Conservation (phyloP, 2,113 vertebrate species). For the Tricholaema leucomelas region DNA sequence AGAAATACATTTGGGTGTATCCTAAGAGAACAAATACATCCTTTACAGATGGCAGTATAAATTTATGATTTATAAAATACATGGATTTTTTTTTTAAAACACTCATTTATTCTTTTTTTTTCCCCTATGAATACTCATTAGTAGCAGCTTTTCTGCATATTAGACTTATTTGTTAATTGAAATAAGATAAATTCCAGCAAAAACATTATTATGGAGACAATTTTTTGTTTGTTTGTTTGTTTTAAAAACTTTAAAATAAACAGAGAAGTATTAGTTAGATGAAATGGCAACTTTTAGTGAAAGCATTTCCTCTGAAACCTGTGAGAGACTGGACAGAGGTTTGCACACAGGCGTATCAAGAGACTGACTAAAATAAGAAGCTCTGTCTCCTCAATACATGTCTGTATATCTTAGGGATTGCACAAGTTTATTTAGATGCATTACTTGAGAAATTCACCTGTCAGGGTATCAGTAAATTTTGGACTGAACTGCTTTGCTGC, state of each 20-base stretch:
- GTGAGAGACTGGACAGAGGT: neutral
- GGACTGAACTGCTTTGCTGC: neutral
- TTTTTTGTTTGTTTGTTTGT: no score
- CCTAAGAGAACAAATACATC: neutral
- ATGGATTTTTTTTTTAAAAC: neutral
- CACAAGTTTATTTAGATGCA: neutral
- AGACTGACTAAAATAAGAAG: neutral
- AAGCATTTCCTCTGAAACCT: neutral
- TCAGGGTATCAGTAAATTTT: neutral
- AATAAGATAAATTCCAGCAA: neutral
- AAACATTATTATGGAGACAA: neutral
- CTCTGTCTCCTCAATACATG: neutral
- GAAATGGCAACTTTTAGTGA: neutral
- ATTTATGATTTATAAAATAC: neutral
- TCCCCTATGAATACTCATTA: neutral
- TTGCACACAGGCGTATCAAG: neutral
- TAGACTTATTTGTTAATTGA: neutral
- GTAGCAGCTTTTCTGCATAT: neutral
- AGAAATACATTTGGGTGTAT: neutral
- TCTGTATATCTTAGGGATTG: accelerated
- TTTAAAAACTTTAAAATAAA: neutral
- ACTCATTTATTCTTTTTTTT: neutral
- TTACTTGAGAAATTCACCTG: neutral
- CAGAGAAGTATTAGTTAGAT: neutral
- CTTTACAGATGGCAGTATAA: neutral